These are phyloP conservation scores for Theristicus caerulescens DNA, from an alignment of 2,113 vertebrate genomes.

Conservation along the genomic window DNA sequence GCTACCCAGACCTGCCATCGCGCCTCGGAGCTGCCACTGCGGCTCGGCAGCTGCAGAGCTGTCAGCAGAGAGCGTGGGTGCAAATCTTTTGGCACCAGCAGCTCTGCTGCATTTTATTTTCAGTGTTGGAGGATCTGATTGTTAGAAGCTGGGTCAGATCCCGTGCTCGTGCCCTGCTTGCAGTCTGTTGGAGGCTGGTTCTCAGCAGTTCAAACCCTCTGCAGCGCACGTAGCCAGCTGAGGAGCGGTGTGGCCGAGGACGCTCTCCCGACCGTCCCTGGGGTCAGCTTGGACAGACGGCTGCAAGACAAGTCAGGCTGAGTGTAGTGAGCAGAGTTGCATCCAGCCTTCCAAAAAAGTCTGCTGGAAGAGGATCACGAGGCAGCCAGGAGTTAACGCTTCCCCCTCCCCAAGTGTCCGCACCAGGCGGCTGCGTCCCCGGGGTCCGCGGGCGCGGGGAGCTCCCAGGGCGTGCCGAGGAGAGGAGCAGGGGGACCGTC, in stretches of 20 bases:
- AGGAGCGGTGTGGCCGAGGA: not conserved
- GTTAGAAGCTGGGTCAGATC: not conserved
- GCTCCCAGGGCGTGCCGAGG: not conserved
- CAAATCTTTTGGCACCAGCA: not conserved
- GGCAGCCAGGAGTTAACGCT: not conserved
- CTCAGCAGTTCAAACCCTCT: rapidly evolving
- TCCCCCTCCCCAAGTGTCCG: rapidly evolving
- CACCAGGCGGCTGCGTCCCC: not conserved
- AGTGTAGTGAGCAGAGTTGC: not conserved
- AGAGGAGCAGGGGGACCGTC: not conserved
- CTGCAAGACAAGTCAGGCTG: rapidly evolving
- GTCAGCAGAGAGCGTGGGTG: not conserved
- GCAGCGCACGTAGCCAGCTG: not conserved
- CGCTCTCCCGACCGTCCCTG: not conserved
- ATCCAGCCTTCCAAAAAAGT: not conserved
- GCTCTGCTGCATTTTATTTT: not conserved
- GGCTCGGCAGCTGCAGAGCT: rapidly evolving
- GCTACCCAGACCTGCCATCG: not conserved
- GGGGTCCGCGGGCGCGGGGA: rapidly evolving
- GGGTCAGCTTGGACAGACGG: rapidly evolving
- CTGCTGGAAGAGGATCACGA: not conserved
- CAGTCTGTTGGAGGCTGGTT: not conserved
- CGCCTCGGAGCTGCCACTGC: rapidly evolving
- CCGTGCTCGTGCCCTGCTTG: rapidly evolving
- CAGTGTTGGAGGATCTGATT: not conserved